These are phyloP conservation scores for Bacillus rossius DNA, from an alignment of 1,140 invertebrate genomes.

Conservation along the genomic window DNA sequence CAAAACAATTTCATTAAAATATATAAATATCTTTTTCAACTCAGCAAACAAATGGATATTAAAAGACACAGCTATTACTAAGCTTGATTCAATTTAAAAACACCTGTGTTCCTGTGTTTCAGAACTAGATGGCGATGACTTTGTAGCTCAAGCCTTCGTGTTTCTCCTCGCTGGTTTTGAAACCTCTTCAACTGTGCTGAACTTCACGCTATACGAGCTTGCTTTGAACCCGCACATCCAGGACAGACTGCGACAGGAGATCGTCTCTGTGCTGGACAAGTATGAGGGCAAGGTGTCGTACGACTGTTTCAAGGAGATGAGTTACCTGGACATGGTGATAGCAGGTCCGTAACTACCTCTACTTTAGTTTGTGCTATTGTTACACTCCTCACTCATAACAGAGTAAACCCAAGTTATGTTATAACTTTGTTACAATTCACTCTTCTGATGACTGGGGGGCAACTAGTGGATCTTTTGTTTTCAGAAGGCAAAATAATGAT, in stretches of 20 bases:
- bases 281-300: conserved; percentile 25
- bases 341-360: conserved; percentile 30
- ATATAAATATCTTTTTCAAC: too few species aligned
- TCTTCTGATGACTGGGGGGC: too few species aligned
- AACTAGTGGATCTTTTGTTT: too few species aligned
- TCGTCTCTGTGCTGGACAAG: conserved; percentile 30
- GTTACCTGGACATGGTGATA: conserved; percentile 37
- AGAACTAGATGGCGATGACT: conserved; percentile 27
- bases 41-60: too few species aligned
- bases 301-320: conserved; percentile 28
- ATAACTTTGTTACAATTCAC: too few species aligned
- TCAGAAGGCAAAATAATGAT: too few species aligned
- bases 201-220: conserved; percentile 41
- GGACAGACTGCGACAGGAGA: conserved; percentile 44
- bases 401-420: too few species aligned
- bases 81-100: not conserved
- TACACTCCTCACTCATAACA: too few species aligned
- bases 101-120: not conserved
- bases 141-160: conserved; percentile 39
- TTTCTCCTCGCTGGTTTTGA: conserved; percentile 52
- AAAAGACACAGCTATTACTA: too few species aligned
- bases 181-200: conserved; percentile 48
- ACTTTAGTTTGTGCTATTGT: too few species aligned
- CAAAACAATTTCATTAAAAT: too few species aligned
- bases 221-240: conserved; percentile 48